Percentiles rank a stretch among this genome's conserved stretches.
Conservation (phyloP, 2,888 invertebrate species). For the Graphium colonna region DNA sequence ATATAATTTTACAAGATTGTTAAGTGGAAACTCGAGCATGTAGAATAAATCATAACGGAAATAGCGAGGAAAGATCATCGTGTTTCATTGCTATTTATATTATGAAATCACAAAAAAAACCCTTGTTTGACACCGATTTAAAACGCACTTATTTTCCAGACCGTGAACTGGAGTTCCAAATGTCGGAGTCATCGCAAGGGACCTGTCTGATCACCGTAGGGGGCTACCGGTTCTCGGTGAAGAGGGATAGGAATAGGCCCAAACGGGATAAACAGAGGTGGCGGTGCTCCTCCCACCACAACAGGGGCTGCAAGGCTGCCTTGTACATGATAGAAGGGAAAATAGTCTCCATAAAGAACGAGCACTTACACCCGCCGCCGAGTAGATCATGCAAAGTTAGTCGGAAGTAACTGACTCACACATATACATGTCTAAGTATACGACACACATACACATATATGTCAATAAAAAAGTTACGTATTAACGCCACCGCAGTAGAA, state of each 20-base stretch:
- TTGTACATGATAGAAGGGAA: slow-evolving; percentile 41
- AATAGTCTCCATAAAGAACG: slow-evolving; percentile 32
- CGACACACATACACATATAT: too few species aligned
- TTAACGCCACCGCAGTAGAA: too few species aligned
- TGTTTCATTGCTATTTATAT: too few species aligned
- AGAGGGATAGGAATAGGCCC: slow-evolving; percentile 13
- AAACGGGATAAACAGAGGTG: slow-evolving; percentile 37
- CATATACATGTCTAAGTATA: too few species aligned
- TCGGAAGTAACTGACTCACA: background rate
- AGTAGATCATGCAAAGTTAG: background rate
- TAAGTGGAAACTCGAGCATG: too few species aligned
- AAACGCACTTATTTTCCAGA: slow-evolving; percentile 4
- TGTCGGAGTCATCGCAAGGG: slow-evolving; percentile 4
- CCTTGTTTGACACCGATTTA: too few species aligned
- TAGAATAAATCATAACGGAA: too few species aligned
- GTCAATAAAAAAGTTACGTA: too few species aligned
- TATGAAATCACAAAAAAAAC: too few species aligned
- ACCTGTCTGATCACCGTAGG: slow-evolving; percentile 4
- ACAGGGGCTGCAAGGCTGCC: slow-evolving; percentile 40
- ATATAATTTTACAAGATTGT: too few species aligned
- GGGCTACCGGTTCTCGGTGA: slow-evolving; percentile 13
- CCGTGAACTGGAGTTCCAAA: background rate
- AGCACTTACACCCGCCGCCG: slow-evolving; percentile 24
- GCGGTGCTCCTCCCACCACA: slow-evolving; percentile 46
- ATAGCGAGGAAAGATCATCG: too few species aligned